Evolutionary conservation across 37 sponge, comb jelly and placozoan genomes (phyloP).

Genomic region (Dysidea cf. avara): DNA sequence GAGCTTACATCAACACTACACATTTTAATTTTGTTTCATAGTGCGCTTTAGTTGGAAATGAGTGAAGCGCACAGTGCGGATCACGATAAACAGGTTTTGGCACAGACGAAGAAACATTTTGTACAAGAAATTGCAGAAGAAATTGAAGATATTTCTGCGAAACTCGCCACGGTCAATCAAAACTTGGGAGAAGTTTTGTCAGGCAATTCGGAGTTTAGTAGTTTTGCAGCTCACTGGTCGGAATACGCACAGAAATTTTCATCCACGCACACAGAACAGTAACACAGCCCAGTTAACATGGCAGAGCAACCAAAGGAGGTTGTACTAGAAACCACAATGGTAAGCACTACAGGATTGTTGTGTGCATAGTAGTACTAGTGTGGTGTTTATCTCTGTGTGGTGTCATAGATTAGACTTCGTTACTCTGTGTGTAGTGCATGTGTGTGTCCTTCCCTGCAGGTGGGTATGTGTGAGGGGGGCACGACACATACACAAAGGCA

Average conservation of each 20-base stretch:
- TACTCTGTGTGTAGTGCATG: too few species aligned
- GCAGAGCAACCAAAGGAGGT: conserved; percentile 46
- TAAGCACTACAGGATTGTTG: background rate
- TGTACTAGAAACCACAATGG: conserved; percentile 81
- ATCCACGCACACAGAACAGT: background rate
- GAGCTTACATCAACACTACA: too few species aligned
- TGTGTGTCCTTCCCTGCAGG: conserved; percentile 7
- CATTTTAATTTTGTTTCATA: too few species aligned
- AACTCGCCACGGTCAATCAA: conserved; percentile 7
- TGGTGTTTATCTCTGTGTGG: background rate
- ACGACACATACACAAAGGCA: too few species aligned
- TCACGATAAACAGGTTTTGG: background rate
- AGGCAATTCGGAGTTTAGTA: background rate
- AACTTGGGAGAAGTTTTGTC: conserved; percentile 6
- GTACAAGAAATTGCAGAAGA: conserved; percentile 15
- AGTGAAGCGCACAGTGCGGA: conserved; percentile 1
- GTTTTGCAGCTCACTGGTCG: conserved; percentile 16
- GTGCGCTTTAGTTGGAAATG: too few species aligned
- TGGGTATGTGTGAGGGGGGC: too few species aligned
- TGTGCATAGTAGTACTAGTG: background rate
- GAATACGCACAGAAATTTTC: conserved; percentile 8
- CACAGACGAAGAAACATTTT: conserved; percentile 7
- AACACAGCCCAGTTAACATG: background rate
- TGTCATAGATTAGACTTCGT: background rate
- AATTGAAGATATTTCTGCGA: background rate